Base-by-base conservation (phyloP, 2,113 vertebrate genomes). In the Zeus faber region DNA sequence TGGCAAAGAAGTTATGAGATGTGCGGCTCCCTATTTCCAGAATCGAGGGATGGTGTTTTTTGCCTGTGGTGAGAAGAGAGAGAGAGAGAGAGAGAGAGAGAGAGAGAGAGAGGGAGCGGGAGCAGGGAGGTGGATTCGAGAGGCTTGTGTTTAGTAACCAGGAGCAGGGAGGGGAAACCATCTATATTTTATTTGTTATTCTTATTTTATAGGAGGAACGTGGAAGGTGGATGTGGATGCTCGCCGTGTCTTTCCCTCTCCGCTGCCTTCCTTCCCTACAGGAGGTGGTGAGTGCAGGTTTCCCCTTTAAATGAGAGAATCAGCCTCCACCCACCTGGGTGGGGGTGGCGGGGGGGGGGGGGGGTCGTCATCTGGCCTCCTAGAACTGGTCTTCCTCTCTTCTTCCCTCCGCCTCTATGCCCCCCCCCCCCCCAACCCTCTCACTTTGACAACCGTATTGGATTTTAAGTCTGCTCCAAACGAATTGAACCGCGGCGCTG, bases 391-490 rank as follows among this genome's bases (percentile, higher is more conserved):
- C 41, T 65, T 26, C 43, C 27, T 48, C 49, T 29, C n/a, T 26
- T 49, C 53, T 16, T 18, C 13, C 14, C 20, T 14, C 25, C 41
- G 4, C 31, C 4, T 21, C 14, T n/a, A n/a, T 1, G 3, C 31
- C 18, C 35, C 26, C 44, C 77, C 58, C 70, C 54, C 54, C 46
- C 25, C 23, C 64, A 45, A 54, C 54, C 57, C 48, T 62, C 29
- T 58, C 69, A 66, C 71, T 80, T 70, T 68, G 52, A 70, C 43
- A 64, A 69, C 33, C 50, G 62, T 73, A 79, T 81, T 80, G 74
- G 65, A 79, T 77, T 85, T 77, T 74, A 65, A 72, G 72, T 69
- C 62, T 54, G 52, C 76, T 82, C 57, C 69, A 79, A 85, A 83
- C 83, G 63, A 87, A 85, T 87, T 74, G 81, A 80, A 79, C 56